Evolutionary conservation across 2,888 invertebrate species (phyloP), one percentile per base, ranked within the genome.

Genomic region (Acrocera orbiculus): DNA sequence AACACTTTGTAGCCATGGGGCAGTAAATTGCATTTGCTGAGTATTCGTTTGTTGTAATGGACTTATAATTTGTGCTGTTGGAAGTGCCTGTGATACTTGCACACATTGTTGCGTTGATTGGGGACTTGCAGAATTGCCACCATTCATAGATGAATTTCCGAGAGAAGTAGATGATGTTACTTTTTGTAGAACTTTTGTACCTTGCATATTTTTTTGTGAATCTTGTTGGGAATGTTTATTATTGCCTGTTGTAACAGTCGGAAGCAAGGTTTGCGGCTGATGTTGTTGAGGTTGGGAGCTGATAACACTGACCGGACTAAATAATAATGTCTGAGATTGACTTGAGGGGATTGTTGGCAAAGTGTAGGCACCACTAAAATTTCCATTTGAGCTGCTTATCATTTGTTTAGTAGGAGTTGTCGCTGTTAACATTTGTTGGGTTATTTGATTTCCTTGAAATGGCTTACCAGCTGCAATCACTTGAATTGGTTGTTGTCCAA

Each of bases 401-500:
- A 79, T 76, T 50, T 74, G 76, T 50, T 80, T 79, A 37, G 75
- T 75, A 52, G 77, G 76, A 1, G 58, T 51, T 3, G 56, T 55
- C 1, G 81, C 74, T 1, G 82, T 75, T 25, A 87, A 61, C 82
- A 87, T 85, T 50, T 86, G 86, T 0, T 80, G 81, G 3, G 70
- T 68, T 31, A 77, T 58, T 44, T 78, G 76, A 45, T 75, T 76
- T 28, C 81, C 74, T 55, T 82, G 83, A 54, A 85, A 85, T 4
- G 83, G 78, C 52, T 87, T 87, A 16, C 79, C 74, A 14, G 80
- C 73, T 6, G 85, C 73, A 41, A 86, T 83, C 37, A 85, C 79
- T 73, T 83, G 60, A 25, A 62, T 59, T 9, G 58, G 58, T 40
- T 58, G 61, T 38, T 57, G 58, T 1, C 58, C 57, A 6, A 61